Evolutionary conservation across 1,140 invertebrate genomes (phyloP), one percentile per base, ranked within the genome.

Genomic region (Parasteatoda tepidariorum): DNA sequence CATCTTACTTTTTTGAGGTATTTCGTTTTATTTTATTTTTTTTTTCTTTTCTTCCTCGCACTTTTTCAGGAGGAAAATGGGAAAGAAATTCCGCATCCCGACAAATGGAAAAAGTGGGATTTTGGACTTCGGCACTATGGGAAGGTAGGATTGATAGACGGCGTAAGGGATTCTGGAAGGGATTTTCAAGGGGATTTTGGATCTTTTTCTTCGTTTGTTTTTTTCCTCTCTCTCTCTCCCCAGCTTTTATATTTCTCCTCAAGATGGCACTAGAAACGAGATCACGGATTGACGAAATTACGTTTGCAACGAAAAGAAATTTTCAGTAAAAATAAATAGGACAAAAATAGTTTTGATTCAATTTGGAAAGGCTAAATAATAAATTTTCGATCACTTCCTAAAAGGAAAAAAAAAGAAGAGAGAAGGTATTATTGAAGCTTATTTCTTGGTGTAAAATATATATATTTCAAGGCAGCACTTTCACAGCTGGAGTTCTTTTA

Each of bases 41-140:
- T 55, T 28, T 71, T 54, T n/a, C 13, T 55, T 55, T 28, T 71
- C 30, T 33, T 71, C 41, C 33, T 18, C 15, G 3, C 55, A 15
- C 18, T 26, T 30, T n/a, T n/a, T 6, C 11, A 26, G 22, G 71
- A 38, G 22, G 41, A 24, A 22, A 34, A 26, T 61, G 55, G 71
- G 38, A 71, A 74, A 22, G 66, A 38, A 68, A 48, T 18, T 18
- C 38, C 38, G 9, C 18, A 48, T 30, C 18, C 74, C 24, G 38
- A 76, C 74, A 76, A 76, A 76, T 76, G 34, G 74, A 30, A 76
- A 48, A 76, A 76, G 34, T 30, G 38, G 74, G 74, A 76, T 76
- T 76, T 76, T 26, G 2, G 22, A 18, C 13, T 48, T n/a, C 5
- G 6, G 30, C 5, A 7, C 31, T 13, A 59, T 59, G n/a, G 24